These are phyloP conservation scores for Netelia inedita DNA, from an alignment of 2,888 invertebrate species.

Conservation along the genomic window DNA sequence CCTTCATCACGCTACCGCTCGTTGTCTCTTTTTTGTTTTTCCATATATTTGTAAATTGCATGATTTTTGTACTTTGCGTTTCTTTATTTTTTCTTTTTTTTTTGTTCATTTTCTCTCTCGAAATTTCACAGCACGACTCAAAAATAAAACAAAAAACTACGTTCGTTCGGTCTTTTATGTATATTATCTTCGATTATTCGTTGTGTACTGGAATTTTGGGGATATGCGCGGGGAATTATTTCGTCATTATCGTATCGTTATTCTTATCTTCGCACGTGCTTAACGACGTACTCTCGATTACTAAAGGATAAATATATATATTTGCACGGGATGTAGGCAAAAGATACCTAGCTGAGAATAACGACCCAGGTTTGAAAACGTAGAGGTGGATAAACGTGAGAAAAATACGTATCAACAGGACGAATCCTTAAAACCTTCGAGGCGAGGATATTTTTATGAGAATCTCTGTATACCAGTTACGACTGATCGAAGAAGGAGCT, in stretches of 20 bases:
- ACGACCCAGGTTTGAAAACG: slow-evolving; percentile 78
- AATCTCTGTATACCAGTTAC: slow-evolving; percentile 26
- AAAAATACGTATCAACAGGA: not conserved
- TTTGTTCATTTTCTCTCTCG: slow-evolving; percentile 2
- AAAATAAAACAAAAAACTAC: not conserved
- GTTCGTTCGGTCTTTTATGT: slow-evolving; percentile 2
- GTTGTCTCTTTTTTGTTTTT: slow-evolving; percentile 44
- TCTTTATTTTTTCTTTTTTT: slow-evolving; percentile 1
- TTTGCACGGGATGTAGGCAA: slow-evolving; percentile 79
- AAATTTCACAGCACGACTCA: slow-evolving; percentile 17
- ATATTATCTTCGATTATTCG: not conserved
- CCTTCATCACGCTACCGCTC: slow-evolving; percentile 17
- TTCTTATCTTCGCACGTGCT: slow-evolving; percentile 1
- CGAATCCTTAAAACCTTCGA: slow-evolving; percentile 17
- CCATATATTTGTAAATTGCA: slow-evolving; percentile 30
- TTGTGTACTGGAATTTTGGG: slow-evolving; percentile 16
- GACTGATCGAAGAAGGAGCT: slow-evolving; percentile 52
- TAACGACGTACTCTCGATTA: slow-evolving; percentile 6
- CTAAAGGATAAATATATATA: slow-evolving; percentile 59
- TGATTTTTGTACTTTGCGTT: slow-evolving; percentile 5
- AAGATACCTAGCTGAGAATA: slow-evolving; percentile 79
- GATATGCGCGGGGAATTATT: slow-evolving; percentile 10
- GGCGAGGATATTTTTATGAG: slow-evolving; percentile 26
- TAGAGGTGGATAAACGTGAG: slow-evolving; percentile 64
- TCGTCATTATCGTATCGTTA: not conserved